Conservation (phyloP, 1,140 invertebrate species). For the Octopus sinensis region DNA sequence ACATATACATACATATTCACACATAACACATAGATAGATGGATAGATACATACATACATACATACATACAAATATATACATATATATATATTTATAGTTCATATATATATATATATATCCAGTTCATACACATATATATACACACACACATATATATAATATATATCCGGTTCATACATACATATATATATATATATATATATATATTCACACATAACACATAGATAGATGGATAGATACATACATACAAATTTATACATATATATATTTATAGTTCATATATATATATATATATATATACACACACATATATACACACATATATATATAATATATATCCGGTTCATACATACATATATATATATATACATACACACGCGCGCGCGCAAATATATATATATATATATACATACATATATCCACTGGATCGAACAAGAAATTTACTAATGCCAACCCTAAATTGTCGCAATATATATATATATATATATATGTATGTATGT, state of each 20-base stretch:
- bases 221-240: not conserved
- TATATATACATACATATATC: not conserved
- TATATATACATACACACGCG: not conserved
- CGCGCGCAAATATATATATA: not conserved
- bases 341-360: not conserved
- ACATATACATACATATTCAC: not conserved
- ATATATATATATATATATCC: not conserved
- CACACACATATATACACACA: not conserved
- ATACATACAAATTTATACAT: not conserved
- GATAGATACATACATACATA: not conserved
- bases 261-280: not conserved
- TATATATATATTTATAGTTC: not conserved
- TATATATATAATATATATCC: not conserved
- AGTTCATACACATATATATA: not conserved
- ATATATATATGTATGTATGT: not conserved
- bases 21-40: not conserved
- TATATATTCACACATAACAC: not conserved
- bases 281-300: not conserved
- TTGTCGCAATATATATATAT: conserved; percentile 5
- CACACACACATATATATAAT: not conserved
- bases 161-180: not conserved
- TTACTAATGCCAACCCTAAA: too few species aligned
- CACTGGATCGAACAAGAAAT: too few species aligned
- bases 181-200: not conserved
- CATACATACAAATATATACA: not conserved